These are phyloP conservation scores for Zalophus californianus DNA, from an alignment of 2,797 vertebrate species.

Conservation along the genomic window DNA sequence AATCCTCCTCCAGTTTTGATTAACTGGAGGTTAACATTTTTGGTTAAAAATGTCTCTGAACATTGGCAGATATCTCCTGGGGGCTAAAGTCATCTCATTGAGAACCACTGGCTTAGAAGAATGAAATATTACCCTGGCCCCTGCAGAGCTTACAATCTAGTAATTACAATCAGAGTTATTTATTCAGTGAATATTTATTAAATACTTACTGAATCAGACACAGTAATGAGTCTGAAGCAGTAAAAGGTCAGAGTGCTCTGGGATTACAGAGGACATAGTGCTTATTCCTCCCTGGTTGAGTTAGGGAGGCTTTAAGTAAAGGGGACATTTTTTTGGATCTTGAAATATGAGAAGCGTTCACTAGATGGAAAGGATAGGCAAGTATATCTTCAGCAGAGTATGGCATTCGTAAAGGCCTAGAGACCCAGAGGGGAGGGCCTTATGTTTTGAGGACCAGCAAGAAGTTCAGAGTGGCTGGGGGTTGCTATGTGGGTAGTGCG, in stretches of 20 bases:
- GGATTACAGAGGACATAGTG: neutral
- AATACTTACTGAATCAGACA: neutral
- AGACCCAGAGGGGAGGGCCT: neutral
- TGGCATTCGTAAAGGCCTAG: neutral
- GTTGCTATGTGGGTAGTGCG: neutral
- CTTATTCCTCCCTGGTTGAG: constrained; percentile 9
- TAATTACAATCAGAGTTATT: constrained; percentile 51
- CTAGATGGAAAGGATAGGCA: neutral
- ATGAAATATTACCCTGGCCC: constrained; percentile 5
- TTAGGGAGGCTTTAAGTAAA: constrained; percentile 43
- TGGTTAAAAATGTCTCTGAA: neutral
- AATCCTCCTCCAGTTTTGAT: neutral
- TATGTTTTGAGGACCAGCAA: neutral
- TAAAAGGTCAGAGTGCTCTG: neutral
- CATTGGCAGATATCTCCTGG: neutral
- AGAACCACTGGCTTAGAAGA: constrained; percentile 31
- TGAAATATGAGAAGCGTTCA: constrained; percentile 27
- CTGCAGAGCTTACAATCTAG: constrained; percentile 14
- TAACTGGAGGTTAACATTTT: too few species aligned
- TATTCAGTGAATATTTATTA: constrained; percentile 22
- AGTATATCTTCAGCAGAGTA: neutral
- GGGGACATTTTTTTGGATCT: neutral
- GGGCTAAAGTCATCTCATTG: constrained; percentile 19
- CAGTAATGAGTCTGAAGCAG: constrained; percentile 42
- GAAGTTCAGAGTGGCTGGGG: neutral